phyloP scores from a whole-genome alignment of 2,888 invertebrate genomes.

The Hofmannophila pseudospretella region DNA sequence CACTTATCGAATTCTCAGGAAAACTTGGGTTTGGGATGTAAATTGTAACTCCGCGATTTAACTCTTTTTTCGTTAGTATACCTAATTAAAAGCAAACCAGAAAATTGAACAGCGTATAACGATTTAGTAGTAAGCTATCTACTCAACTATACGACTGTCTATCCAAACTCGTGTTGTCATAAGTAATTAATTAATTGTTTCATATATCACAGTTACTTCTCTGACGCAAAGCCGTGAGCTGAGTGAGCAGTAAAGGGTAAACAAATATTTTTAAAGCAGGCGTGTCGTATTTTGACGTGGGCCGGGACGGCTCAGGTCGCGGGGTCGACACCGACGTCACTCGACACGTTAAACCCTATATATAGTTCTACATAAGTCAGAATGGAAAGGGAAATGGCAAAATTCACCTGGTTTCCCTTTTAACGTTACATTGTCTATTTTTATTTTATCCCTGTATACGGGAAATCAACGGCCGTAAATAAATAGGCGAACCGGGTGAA shows the following conservation, averaged over 20 bases:
- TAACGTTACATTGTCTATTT: conserved; percentile 18
- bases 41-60: background rate
- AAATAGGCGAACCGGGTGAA: conserved; percentile 6
- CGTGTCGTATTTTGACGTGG: conserved; percentile 33
- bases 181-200: too few species aligned
- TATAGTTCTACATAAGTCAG: conserved; percentile 6
- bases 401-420: conserved; percentile 33
- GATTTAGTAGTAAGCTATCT: too few species aligned
- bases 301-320: conserved; percentile 13
- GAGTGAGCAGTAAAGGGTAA: conserved; percentile 29
- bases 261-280: conserved; percentile 37
- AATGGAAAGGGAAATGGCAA: conserved; percentile 24
- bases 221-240: conserved; percentile 12
- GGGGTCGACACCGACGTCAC: conserved; percentile 28
- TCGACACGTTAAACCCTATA: conserved; percentile 13
- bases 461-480: conserved; percentile 9
- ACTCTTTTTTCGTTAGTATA: too few species aligned
- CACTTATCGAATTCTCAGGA: background rate
- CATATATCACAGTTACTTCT: conserved; percentile 5
- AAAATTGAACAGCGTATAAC: too few species aligned
- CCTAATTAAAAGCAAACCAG: too few species aligned
- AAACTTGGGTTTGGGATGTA: background rate
- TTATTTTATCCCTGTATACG: conserved; percentile 8
- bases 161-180: too few species aligned
- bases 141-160: too few species aligned